Base-by-base conservation (phyloP, 2,888 invertebrate genomes). In the Xestobium rufovillosum region DNA sequence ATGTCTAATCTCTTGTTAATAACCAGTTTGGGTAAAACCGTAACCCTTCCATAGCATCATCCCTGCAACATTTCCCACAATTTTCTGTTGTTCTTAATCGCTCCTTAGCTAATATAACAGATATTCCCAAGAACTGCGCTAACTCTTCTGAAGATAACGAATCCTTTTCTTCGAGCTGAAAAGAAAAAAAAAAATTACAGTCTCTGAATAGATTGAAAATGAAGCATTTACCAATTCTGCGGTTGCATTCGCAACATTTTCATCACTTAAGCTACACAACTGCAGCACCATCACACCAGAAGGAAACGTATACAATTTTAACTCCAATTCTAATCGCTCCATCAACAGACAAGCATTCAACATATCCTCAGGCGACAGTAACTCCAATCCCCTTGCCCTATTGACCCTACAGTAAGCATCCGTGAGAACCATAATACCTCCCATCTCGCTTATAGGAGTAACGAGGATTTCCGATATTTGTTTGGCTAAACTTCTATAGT, bases 321-420 rank as follows among this genome's bases (percentile, higher is more conserved):
- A 73, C 2, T 87, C 83, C 34, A 85, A 75, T 49, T 65, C 71
- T 41, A 81, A 65, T 3, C 71, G 68, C 43, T 74, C 75, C 55
- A 88, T 67, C 45, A 76, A 59, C 49, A 72, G 73, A 69, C 95
- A 96, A 11, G 95, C 95, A 67, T 89, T 83, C 27, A 96, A 67
- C 48, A 97, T 72, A 72, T 99, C 98, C 65, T 97, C 97, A 0
- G 97, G 96, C 1, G 98, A 98, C 34, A 98, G 68, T 1, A 98
- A 72, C 68, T 97, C 94, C 48, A 97, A 71, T 2, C 97, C 97
- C 59, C 98, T 75, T 1, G 97, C 96, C 61, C 98, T 76, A 66
- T 98, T 98, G 2, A 97, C 83, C 50, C 97, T 75, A 66, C 97
- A 97, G 71, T 91, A 98, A 1, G 87, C 95, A 69, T 99, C 98